These are phyloP conservation scores for Proisotoma minuta DNA, from an alignment of 2,888 invertebrate genomes.

Conservation along the genomic window DNA sequence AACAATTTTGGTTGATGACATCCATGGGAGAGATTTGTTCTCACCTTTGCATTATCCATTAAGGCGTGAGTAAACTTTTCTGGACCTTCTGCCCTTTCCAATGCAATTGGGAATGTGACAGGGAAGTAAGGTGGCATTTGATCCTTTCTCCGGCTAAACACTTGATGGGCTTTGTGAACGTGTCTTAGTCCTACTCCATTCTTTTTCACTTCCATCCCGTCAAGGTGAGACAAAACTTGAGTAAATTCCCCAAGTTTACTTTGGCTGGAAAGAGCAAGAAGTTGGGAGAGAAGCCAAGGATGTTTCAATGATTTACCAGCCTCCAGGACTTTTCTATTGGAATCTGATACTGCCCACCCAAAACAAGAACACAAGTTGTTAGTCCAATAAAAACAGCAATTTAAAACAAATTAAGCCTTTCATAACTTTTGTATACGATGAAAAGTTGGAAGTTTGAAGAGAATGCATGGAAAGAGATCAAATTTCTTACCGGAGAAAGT, in stretches of 20 bases:
- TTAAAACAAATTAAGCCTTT: too few species aligned
- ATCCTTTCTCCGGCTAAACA: background rate
- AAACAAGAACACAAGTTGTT: too few species aligned
- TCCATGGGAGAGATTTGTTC: too few species aligned
- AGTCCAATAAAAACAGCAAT: too few species aligned
- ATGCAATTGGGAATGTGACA: background rate
- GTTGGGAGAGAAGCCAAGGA: slow-evolving; percentile 1
- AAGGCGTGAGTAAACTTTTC: background rate
- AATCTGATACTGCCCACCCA: too few species aligned
- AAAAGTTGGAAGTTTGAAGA: too few species aligned
- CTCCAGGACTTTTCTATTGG: too few species aligned
- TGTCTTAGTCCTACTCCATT: background rate
- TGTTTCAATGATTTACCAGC: too few species aligned
- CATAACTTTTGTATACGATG: too few species aligned
- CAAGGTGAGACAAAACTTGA: background rate
- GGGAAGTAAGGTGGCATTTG: background rate
- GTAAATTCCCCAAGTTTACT: background rate
- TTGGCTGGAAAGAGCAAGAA: background rate
- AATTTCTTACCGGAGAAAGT: too few species aligned
- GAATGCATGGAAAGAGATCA: too few species aligned
- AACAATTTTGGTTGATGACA: too few species aligned
- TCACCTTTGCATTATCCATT: background rate
- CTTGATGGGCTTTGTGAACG: background rate
- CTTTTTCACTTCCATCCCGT: background rate
- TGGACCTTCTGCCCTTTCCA: background rate